phyloP scores from a whole-genome alignment of 2,113 vertebrate species.

The Callospermophilus lateralis region DNA sequence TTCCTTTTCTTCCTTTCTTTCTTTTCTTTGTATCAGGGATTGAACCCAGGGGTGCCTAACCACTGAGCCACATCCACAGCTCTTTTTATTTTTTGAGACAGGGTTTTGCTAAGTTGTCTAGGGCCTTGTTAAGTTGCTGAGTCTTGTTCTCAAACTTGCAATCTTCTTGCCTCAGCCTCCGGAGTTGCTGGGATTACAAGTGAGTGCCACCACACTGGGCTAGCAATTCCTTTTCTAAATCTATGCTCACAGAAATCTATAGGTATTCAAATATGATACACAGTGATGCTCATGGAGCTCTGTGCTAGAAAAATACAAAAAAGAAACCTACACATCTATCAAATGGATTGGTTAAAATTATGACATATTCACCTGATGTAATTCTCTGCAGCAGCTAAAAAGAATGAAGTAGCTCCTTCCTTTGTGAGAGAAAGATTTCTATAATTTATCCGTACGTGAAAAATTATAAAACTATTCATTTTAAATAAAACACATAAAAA shows the following conservation, averaged over 20 bases:
- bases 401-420: neutral
- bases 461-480: slow-evolving; percentile 1
- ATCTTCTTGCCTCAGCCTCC: too few relatives aligned
- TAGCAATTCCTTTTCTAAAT: neutral
- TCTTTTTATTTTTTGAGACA: too few relatives aligned
- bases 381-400: slow-evolving; percentile 2
- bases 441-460: slow-evolving; percentile 17
- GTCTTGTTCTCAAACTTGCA: too few relatives aligned
- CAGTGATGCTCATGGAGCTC: neutral
- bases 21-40: too few relatives aligned
- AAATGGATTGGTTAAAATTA: neutral
- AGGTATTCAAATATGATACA: neutral
- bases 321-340: neutral
- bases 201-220: neutral
- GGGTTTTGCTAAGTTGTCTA: too few relatives aligned
- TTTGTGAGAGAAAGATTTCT: slow-evolving; percentile 51
- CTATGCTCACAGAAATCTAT: neutral
- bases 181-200: too few relatives aligned
- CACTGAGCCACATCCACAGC: too few relatives aligned
- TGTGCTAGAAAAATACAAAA: neutral
- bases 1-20: neutral
- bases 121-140: too few relatives aligned
- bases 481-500: slow-evolving; percentile 26
- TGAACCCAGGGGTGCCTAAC: too few relatives aligned
- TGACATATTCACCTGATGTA: neutral